Base-by-base conservation (phyloP, 2,888 invertebrate species). In the Heteromurus nitidus region DNA sequence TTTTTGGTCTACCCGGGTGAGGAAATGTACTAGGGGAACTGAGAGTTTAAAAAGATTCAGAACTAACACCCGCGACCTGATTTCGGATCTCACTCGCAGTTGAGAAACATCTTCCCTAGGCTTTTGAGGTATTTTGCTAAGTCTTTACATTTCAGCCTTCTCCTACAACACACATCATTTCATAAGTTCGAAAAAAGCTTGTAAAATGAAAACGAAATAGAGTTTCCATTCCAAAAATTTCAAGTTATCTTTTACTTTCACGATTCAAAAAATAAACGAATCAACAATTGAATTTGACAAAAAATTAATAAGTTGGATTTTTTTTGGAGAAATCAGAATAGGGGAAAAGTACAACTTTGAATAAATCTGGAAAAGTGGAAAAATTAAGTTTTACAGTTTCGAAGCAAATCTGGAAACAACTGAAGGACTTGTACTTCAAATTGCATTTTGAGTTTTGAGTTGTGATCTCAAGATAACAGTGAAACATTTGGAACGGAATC, bases 1-100 rank as follows among this genome's bases (percentile, higher is more conserved):
- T 85, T 86, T 86, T 86, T 85, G 85, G 86, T 82, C 83, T 84
- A 83, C 85, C 86, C 85, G 86, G 86, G 84, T 84, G 83, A 82
- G 82, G 77, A 84, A 86, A 82, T 81, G 76, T 73, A 84, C 80
- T 84, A 82, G 85, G 84, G 84, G 83, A 84, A 55, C 70, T 42
- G 64, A 42, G 77, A 73, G 80, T 82, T 85, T 86, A 84, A 85
- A 86, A 85, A 82, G 82, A 80, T 69, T 68, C 68, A 73, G 72
- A 82, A 74, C 74, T 72, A 82, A 62, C n/a, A 82, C 64, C 74
- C 70, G 76, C 85, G 86, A 86, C 85, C 86, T 85, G 85, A 86
- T 85, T 86, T 85, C 85, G 85, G 85, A 85, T 84, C 83, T 83
- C 74, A 82, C 85, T 85, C 85, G 85, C 85, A 77, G 73, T 77